Base-by-base conservation (phyloP, 2,797 vertebrate genomes). In the Falco biarmicus region DNA sequence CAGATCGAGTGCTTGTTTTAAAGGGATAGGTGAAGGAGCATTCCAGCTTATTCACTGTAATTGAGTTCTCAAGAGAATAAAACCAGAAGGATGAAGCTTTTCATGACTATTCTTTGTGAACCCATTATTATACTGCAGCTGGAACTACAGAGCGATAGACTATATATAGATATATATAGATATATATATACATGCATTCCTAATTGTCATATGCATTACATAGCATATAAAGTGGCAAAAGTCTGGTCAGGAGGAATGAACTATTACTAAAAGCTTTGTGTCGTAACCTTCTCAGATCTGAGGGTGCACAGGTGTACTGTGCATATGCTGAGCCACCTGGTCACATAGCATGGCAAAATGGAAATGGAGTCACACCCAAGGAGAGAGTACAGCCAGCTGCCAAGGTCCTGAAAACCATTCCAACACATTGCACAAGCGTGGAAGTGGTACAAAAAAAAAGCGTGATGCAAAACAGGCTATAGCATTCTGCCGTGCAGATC, bases 341-440 rank as follows among this genome's bases (percentile, higher is more conserved):
- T 88, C 94, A 93, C 54, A 57, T 76, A 95, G 80, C 88, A 64
- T 32, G 77, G 94, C 85, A 90, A 93, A 90, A 95, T 84, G 85
- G 89, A 94, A 91, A 95, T 29, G 45, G 45, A 41, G 88, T 83
- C 69, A 92, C 95, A 50, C 91, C 94, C 95, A 91, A 68, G 76
- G 41, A 87, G 85, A 87, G 86, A 74, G 37, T 70, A 77, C 43
- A 87, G 60, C n/a, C 22, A 11, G 32, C 86, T 94, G 93, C 93
- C 91, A 93, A 95, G 41, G 71, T 75, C 88, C 91, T 56, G 53
- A 64, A 95, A 95, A 66, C 75, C 86, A 61, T 74, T 97, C 96
- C 93, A 95, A 47, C 11, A 15, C 43, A 53, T 87, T 95, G 91
- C 87, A 77, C 86, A 96, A 94, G 84, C 8, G 41, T 82, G 94